Evolutionary conservation across 1,140 invertebrate species (phyloP).

Genomic region (Macrosteles quadrilineatus): DNA sequence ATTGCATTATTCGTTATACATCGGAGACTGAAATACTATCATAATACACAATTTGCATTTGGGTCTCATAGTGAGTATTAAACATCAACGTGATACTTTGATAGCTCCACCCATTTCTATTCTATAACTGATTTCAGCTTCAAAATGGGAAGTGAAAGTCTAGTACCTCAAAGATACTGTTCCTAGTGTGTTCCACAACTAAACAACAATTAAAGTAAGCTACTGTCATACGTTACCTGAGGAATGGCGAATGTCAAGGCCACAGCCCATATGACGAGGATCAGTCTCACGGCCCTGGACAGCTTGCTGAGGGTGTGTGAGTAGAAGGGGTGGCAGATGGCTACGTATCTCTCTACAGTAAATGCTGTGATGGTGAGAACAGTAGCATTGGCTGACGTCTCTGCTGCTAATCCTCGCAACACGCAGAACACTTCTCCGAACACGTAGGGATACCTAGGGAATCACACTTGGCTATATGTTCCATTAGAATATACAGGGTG

Average conservation of each 20-base stretch:
- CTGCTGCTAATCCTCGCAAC: constrained; percentile 77
- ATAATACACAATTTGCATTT: too few species aligned
- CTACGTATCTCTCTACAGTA: constrained; percentile 83
- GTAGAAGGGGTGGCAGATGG: constrained; percentile 87
- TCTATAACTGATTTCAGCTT: too few species aligned
- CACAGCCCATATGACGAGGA: constrained; percentile 68
- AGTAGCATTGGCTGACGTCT: constrained; percentile 86
- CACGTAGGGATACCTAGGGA: constrained; percentile 70
- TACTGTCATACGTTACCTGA: too few species aligned
- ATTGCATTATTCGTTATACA: too few species aligned
- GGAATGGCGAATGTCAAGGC: constrained; percentile 78
- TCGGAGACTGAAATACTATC: too few species aligned
- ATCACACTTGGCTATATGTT: too few species aligned
- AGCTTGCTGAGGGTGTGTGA: constrained; percentile 78
- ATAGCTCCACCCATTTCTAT: too few species aligned
- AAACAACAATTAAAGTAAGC: background rate
- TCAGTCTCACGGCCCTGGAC: constrained; percentile 67
- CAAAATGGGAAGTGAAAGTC: too few species aligned
- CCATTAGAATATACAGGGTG: too few species aligned
- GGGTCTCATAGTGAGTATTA: too few species aligned
- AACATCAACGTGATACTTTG: too few species aligned
- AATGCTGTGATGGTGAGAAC: constrained; percentile 89
- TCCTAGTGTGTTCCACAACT: background rate
- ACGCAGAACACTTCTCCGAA: constrained; percentile 87
- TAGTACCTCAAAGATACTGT: too few species aligned